Conservation (phyloP, 2,113 vertebrate species). For the Telmatochromis brichardi region DNA sequence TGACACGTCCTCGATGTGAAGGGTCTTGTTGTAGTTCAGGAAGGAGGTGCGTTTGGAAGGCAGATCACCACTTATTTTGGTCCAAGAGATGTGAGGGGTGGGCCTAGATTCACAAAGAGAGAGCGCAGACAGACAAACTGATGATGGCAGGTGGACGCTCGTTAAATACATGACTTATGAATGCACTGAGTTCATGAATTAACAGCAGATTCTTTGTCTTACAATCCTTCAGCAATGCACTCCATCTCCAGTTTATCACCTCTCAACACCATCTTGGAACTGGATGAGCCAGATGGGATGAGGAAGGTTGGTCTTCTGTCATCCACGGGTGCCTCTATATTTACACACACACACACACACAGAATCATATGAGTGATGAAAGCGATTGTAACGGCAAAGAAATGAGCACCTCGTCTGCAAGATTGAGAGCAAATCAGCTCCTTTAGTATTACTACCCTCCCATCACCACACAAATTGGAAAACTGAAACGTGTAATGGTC, state of each 20-base stretch:
- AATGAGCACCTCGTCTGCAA: background rate
- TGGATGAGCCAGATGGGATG: conserved; percentile 77
- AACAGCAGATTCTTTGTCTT: conserved; percentile 61
- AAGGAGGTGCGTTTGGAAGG: conserved; percentile 76
- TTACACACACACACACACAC: background rate
- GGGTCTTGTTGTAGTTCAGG: conserved; percentile 86
- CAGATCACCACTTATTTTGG: conserved; percentile 83
- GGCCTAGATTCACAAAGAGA: conserved; percentile 70
- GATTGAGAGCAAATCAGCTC: background rate
- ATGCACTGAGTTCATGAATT: background rate
- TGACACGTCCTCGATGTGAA: conserved; percentile 82
- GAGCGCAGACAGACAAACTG: background rate
- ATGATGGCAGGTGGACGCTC: background rate
- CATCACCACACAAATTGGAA: background rate
- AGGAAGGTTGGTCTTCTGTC: conserved; percentile 85
- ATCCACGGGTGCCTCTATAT: conserved; percentile 76
- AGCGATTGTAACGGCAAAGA: background rate
- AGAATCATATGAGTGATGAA: background rate
- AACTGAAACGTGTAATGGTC: background rate
- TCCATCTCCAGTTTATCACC: conserved; percentile 88
- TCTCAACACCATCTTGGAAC: conserved; percentile 84
- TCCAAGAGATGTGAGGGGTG: conserved; percentile 86
- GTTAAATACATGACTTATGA: background rate
- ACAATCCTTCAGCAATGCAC: conserved; percentile 95
- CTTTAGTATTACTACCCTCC: background rate